phyloP scores from a whole-genome alignment of 1,140 invertebrate species.

The Drosophila pseudoananassae region DNA sequence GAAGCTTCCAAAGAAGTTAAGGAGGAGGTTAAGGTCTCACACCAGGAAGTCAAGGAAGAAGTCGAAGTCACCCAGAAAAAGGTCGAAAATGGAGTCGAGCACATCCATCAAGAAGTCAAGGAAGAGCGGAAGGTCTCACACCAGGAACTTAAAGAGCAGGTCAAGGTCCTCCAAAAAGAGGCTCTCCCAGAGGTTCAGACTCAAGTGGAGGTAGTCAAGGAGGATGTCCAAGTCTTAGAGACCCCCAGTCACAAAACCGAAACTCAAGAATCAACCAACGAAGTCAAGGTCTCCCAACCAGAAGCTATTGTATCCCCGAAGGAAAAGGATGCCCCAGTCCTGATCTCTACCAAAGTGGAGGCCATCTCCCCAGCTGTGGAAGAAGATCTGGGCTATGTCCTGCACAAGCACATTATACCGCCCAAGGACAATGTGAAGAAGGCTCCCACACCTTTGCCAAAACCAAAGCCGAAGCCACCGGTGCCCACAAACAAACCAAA shows the following conservation, averaged over 20 bases:
- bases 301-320: conserved; percentile 4
- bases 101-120: not conserved
- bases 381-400: conserved; percentile 70
- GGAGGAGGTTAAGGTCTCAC: not conserved
- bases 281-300: conserved; percentile 19
- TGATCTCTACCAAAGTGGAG: not conserved
- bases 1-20: not conserved
- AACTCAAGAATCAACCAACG: not conserved
- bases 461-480: conserved; percentile 49
- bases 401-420: conserved; percentile 76
- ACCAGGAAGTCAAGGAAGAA: not conserved
- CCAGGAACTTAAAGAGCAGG: conserved; percentile 11
- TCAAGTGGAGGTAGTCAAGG: conserved; percentile 8
- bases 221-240: conserved; percentile 1
- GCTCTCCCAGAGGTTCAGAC: conserved; percentile 6
- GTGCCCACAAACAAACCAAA: conserved; percentile 68
- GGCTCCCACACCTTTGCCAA: conserved; percentile 11
- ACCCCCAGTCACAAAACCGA: conserved; percentile 23
- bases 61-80: not conserved
- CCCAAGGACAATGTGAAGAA: conserved; percentile 13
- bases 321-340: not conserved
- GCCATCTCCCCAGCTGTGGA: conserved; percentile 19
- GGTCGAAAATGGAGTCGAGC: not conserved
- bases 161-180: conserved; percentile 7
- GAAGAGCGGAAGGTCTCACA: not conserved